Percentiles rank a stretch among this genome's conserved stretches.
phyloP scores from a whole-genome alignment of 2,113 vertebrate species.

The Daboia siamensis region DNA sequence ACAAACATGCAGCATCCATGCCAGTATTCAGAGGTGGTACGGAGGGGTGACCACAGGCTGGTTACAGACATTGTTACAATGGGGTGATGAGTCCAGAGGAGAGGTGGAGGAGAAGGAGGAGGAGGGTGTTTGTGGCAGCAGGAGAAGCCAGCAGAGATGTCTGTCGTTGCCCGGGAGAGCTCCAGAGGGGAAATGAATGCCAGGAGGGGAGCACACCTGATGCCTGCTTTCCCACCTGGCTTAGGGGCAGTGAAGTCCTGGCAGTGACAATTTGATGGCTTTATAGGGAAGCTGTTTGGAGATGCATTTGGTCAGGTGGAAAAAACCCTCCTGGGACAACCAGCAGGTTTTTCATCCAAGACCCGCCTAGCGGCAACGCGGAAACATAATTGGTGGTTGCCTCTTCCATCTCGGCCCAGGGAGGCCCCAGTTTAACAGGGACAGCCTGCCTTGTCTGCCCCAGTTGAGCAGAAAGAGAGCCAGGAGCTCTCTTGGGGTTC shows the following conservation, averaged over 20 bases:
- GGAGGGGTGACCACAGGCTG: slow-evolving; percentile 3
- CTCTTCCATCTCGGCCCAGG: not conserved
- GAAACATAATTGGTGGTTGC: accelerated
- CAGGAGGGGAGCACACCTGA: not conserved
- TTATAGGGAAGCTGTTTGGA: not conserved
- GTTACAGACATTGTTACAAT: not conserved
- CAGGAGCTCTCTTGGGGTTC: not conserved
- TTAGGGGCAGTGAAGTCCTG: too few relatives aligned
- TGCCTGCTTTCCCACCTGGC: not conserved
- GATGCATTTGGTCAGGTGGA: not conserved
- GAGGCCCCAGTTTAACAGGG: not conserved
- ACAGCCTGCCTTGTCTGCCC: not conserved
- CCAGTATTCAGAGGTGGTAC: slow-evolving; percentile 34
- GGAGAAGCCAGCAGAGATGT: not conserved
- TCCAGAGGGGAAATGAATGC: not conserved
- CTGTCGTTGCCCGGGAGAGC: not conserved
- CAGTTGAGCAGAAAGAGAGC: too few relatives aligned
- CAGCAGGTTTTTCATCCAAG: not conserved
- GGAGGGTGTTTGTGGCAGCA: not conserved
- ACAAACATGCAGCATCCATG: not conserved
- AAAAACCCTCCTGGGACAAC: not conserved
- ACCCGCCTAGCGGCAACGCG: not conserved
- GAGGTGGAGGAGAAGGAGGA: not conserved
- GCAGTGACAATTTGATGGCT: not conserved
- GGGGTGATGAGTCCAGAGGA: not conserved